Evolutionary conservation across 2,797 vertebrate genomes (phyloP), one percentile per base, ranked within the genome.

Genomic region (Centroberyx gerrardi): DNA sequence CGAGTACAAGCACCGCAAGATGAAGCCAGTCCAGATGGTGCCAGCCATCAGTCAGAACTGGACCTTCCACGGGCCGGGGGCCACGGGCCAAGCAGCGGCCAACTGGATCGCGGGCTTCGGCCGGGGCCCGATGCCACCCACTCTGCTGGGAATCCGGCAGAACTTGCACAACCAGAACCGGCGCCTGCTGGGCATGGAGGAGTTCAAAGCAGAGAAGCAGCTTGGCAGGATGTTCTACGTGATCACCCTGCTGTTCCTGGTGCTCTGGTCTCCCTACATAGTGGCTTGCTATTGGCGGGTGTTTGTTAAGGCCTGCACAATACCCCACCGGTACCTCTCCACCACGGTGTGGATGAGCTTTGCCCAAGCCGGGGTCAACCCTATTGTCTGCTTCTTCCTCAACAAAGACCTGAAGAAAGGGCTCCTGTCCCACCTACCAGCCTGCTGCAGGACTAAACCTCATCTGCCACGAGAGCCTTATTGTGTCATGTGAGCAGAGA

Each of bases 391-490:
- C 94, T 97, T 97, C 93, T 95, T 97, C 92, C 95, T 97, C 83
- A 97, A 97, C 94, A 97, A 97, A 93, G 97, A 97, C 94, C 95
- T 97, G 91, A 97, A 96, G 95, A 97, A 96, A 94, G 96, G 96
- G 90, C 94, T 97, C 86, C 91, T 96, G 94, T 95, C 96, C 93
- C 95, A 96, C 51, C 90, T 96, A 87, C 96, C 96, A 85, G 90
- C 94, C 83, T 96, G 96, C 93, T 97, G 96, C 94, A 96, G 96
- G 94, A 95, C 96, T 95, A 96, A 94, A 95, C 95, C 96, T 93
- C 95, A 95, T 78, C 93, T 95, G 88, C 96, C 96, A 92, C 95
- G 93, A 92, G 96, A 97, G 95, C 96, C 96, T 95, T 97, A 97
- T 90, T 95, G 96, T 90, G 95, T 97, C 87, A 97, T 96, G 95